Base-by-base conservation (phyloP, 2,797 vertebrate species). In the Falco novaeseelandiae region DNA sequence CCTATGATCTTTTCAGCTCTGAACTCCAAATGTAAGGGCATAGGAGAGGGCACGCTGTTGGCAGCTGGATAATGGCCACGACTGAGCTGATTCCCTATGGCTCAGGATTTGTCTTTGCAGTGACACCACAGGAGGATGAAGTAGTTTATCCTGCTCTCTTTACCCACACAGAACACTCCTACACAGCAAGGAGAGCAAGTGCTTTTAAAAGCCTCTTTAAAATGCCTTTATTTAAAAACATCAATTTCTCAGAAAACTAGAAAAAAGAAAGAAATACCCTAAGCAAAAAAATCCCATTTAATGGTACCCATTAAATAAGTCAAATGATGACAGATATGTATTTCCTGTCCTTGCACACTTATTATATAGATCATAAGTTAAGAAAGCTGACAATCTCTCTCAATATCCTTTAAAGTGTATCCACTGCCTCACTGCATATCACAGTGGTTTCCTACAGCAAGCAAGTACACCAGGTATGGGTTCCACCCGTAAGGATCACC, bases 331-430 rank as follows among this genome's bases (percentile, higher is more conserved):
- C 23, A 87, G 72, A 69, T 34, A 89, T 16, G 6, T 29, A 78
- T 79, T 90, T 87, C 83, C 87, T 87, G 55, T 89, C 55, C 34
- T 80, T 52, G n/a, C 80, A 91, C 74, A 59, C 8, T 83, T 71
- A 79, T 21, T 38, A 58, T 34, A 72, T 4, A 76, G 54, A 62
- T 73, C 51, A 72, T 70, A 73, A 52, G 34, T 63, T 66, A 67
- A 63, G n/a, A 93, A 88, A 96, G n/a, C 40, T 90, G 58, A 54
- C 48, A 46, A 25, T 67, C 18, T 36, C 20, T 48, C 38, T 89
- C 27, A 46, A 9, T 48, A 26, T 32, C 38, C 26, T 87, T 80
- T 36, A 34, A 90, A 90, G 30, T 19, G 38, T 23, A 87, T 32
- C 48, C 23, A 26, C 8, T 48, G 17, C 36, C 26, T 76, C 25